phyloP scores from a whole-genome alignment of 1,140 invertebrate species.

The Rhizoglyphus robini region DNA sequence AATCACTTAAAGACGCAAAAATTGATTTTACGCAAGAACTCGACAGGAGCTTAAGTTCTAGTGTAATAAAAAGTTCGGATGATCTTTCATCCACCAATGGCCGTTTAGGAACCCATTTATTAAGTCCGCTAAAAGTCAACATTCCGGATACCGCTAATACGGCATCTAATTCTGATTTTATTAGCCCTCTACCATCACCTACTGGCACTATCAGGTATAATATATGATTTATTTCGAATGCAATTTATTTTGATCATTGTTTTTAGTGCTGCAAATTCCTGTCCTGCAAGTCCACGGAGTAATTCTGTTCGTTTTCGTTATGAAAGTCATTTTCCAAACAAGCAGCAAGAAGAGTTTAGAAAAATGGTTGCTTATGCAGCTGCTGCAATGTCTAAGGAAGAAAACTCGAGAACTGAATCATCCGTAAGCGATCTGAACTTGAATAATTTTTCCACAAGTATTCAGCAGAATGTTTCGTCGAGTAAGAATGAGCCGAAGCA shows the following conservation, averaged over 20 bases:
- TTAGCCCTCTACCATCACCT: conserved; percentile 83
- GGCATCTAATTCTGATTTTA: conserved; percentile 41
- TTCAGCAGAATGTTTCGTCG: neutral
- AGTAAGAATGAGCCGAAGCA: neutral
- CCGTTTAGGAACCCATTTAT: conserved; percentile 23
- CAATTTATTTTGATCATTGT: neutral
- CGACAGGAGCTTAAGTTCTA: neutral
- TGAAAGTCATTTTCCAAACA: conserved; percentile 43
- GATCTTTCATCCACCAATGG: neutral
- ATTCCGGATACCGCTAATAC: conserved; percentile 51
- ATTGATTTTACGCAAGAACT: conserved; percentile 1
- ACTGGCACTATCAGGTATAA: conserved; percentile 60
- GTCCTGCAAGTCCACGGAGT: conserved; percentile 77
- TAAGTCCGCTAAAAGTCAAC: conserved; percentile 41
- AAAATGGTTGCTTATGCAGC: conserved; percentile 49
- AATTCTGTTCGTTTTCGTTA: conserved; percentile 40
- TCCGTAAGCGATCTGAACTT: neutral
- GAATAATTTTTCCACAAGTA: neutral
- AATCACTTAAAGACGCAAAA: conserved; percentile 2
- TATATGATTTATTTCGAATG: neutral
- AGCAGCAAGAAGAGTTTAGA: conserved; percentile 47
- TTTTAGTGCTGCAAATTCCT: conserved; percentile 60
- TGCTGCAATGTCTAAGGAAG: conserved; percentile 36
- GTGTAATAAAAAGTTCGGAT: neutral
- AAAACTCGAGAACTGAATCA: neutral